These are phyloP conservation scores for Ailuropoda melanoleuca DNA, from an alignment of 2,113 vertebrate species.

Conservation along the genomic window DNA sequence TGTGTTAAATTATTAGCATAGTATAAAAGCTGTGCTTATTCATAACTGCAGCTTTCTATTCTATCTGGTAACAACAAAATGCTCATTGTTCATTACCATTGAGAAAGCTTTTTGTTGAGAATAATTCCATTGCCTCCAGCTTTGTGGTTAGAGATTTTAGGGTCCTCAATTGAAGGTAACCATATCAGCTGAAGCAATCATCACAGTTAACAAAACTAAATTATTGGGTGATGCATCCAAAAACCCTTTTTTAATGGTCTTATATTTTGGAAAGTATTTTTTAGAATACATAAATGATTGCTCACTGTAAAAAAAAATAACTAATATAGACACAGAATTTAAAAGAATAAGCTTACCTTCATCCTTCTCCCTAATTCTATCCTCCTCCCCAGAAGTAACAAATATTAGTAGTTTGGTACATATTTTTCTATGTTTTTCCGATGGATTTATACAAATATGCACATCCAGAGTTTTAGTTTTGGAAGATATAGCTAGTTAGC, in stretches of 20 bases:
- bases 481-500: background rate
- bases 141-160: constrained; percentile 48
- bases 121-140: constrained; percentile 45
- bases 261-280: background rate
- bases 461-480: background rate
- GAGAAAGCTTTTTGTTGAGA: constrained; percentile 58
- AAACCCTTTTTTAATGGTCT: background rate
- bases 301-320: background rate
- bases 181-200: constrained; percentile 19
- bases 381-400: background rate
- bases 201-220: background rate
- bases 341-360: background rate
- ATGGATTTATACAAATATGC: background rate
- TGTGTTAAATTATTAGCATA: constrained; percentile 67
- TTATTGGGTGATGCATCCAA: background rate
- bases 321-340: background rate
- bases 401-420: background rate
- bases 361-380: background rate
- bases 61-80: background rate
- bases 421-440: background rate
- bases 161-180: constrained; percentile 46
- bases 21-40: constrained; percentile 43
- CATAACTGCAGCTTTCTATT: constrained; percentile 58
- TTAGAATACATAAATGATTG: background rate
- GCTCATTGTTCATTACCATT: constrained; percentile 21